These are phyloP conservation scores for Aphidius ervi DNA, from an alignment of 1,140 invertebrate genomes.

Conservation along the genomic window DNA sequence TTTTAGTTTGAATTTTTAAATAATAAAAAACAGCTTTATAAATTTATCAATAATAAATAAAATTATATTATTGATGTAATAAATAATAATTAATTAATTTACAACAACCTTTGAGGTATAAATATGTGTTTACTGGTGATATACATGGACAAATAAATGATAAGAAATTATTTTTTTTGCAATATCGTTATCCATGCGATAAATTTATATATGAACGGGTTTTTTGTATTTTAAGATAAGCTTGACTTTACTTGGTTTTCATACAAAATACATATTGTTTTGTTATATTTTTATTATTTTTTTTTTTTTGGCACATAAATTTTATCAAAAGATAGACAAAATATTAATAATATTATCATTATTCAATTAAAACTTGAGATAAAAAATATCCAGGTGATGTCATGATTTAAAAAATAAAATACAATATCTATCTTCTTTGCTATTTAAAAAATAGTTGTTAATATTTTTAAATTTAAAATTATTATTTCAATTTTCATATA, in stretches of 20 bases:
- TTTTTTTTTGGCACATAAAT: background rate
- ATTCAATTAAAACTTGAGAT: no score
- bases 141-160: constrained; percentile 10
- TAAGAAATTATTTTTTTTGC: background rate
- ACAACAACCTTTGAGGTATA: background rate
- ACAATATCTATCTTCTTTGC: no score
- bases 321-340: background rate
- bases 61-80: background rate
- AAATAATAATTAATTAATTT: background rate
- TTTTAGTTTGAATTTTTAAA: background rate
- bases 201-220: background rate
- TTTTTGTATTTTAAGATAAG: no score
- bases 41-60: background rate
- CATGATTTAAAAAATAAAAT: no score
- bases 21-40: background rate
- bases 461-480: no score
- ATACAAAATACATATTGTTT: background rate
- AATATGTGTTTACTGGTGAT: background rate
- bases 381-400: no score
- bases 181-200: constrained; percentile 9
- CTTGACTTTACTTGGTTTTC: no score
- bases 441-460: no score
- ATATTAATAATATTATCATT: background rate
- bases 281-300: background rate
- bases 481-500: no score